These are phyloP conservation scores for Eupithecia dodoneata DNA, from an alignment of 2,888 invertebrate species.

Conservation along the genomic window DNA sequence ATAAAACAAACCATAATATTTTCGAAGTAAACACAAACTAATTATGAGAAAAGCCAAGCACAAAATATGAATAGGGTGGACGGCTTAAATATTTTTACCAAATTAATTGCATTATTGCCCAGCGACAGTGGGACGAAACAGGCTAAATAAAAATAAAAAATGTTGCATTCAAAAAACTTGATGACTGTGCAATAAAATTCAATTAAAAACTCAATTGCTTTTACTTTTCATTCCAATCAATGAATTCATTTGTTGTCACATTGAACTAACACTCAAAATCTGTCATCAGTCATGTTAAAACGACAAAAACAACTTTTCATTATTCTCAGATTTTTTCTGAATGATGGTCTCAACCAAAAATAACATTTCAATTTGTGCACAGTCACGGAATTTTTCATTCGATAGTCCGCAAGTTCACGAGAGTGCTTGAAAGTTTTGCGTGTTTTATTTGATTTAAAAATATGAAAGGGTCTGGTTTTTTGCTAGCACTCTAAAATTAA, in stretches of 20 bases:
- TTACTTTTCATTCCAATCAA: neutral
- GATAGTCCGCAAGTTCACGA: neutral
- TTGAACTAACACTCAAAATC: neutral
- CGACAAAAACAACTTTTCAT: neutral
- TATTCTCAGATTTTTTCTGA: neutral
- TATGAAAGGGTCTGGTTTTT: neutral
- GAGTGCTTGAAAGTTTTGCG: neutral
- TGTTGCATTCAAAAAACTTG: too few species aligned
- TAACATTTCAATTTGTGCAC: neutral
- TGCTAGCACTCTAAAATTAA: neutral
- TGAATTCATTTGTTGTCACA: neutral
- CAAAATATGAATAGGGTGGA: neutral
- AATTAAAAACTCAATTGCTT: neutral
- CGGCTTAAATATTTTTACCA: neutral
- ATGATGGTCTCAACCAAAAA: neutral
- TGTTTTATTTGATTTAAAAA: neutral
- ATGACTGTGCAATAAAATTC: too few species aligned
- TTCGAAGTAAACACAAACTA: neutral
- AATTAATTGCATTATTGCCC: too few species aligned
- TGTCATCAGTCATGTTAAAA: neutral
- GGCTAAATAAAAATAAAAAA: neutral
- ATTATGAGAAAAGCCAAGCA: neutral
- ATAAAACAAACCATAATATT: constrained; percentile 13
- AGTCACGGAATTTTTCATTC: neutral
- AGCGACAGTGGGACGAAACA: too few species aligned